A percentile compares a stretch with the other conserved stretches of the same genome.
Conservation (phyloP, 2,888 invertebrate species). For the Scaptomyza tumidula region DNA sequence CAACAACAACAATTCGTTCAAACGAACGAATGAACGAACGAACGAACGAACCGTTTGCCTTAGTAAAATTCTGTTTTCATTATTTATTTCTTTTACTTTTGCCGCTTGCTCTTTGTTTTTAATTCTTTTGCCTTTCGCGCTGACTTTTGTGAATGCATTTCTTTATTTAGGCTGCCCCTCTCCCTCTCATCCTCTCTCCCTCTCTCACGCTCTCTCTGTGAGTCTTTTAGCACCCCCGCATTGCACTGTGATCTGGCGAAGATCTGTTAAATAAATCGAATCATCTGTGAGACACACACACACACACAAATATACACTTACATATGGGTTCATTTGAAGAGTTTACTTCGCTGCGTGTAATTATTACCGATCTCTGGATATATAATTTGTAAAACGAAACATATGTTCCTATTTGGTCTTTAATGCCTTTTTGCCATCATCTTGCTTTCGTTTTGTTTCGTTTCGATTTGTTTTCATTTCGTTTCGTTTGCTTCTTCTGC, state of each 20-base stretch:
- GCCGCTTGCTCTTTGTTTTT: constrained; percentile 60
- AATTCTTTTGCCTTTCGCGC: constrained; percentile 23
- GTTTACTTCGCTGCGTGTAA: constrained; percentile 52
- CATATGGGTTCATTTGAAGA: neutral
- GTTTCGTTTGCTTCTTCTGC: constrained; percentile 26
- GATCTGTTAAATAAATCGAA: constrained; percentile 71
- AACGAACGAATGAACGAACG: constrained; percentile 20
- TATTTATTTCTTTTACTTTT: constrained; percentile 67
- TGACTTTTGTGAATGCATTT: constrained; percentile 69
- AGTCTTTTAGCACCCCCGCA: constrained; percentile 51
- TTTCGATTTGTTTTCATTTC: constrained; percentile 25
- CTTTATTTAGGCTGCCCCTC: constrained; percentile 69
- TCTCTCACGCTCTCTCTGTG: neutral
- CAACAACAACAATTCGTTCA: constrained; percentile 18
- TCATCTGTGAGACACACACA: constrained; percentile 49
- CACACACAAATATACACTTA: neutral
- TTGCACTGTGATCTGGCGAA: constrained; percentile 18
- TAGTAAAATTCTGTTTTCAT: constrained; percentile 58
- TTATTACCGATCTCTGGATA: constrained; percentile 72
- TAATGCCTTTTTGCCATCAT: constrained; percentile 50
- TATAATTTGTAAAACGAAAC: constrained; percentile 76
- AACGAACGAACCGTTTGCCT: constrained; percentile 29
- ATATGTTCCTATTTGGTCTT: constrained; percentile 76
- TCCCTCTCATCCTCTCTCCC: neutral
- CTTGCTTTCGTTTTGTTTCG: constrained; percentile 7